These are phyloP conservation scores for Pithys albifrons DNA, from an alignment of 2,113 vertebrate genomes.

Conservation along the genomic window DNA sequence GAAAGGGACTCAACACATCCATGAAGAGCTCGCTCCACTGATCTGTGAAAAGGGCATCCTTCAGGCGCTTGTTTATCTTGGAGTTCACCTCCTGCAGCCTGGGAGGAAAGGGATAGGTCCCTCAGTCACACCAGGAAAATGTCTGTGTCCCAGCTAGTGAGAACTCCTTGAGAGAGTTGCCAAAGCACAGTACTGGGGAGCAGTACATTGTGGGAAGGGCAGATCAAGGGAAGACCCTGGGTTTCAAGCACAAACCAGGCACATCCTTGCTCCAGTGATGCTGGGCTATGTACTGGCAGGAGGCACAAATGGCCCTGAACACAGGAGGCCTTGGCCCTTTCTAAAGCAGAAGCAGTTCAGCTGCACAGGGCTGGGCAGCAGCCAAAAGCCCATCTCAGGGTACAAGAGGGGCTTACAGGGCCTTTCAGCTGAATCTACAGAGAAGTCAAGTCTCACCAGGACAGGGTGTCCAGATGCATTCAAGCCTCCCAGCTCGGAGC, in stretches of 20 bases:
- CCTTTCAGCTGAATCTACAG: neutral
- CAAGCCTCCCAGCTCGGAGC: neutral
- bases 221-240: neutral
- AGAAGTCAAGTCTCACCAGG: neutral
- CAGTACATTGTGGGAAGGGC: neutral
- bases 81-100: slow-evolving; percentile 98
- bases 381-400: neutral
- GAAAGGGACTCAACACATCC: slow-evolving; percentile 89
- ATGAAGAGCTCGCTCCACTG: slow-evolving; percentile 97
- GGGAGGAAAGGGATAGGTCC: neutral
- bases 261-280: neutral
- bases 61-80: slow-evolving; percentile 95
- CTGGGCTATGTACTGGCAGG: neutral
- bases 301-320: neutral
- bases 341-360: neutral
- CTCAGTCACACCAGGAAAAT: neutral
- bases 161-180: neutral
- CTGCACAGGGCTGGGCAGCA: neutral
- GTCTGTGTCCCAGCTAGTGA: neutral
- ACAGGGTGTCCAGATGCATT: neutral
- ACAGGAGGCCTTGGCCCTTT: neutral
- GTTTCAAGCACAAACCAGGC: neutral
- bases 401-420: neutral
- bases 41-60: slow-evolving; percentile 95
- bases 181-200: neutral